Conservation (phyloP, 2,113 vertebrate species). For the Equus przewalskii region DNA sequence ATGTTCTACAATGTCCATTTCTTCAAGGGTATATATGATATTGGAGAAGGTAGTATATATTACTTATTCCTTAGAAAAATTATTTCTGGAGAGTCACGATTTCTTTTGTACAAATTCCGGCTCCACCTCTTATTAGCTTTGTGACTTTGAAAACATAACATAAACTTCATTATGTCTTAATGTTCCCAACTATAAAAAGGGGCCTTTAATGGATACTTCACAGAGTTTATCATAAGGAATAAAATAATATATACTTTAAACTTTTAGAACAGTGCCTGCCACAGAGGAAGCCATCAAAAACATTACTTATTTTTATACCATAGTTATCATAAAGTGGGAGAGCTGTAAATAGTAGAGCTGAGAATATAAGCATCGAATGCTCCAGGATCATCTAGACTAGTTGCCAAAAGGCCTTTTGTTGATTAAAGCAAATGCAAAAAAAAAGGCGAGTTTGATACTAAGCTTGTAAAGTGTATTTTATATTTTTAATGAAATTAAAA, state of each 20-base stretch:
- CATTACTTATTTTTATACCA: background rate
- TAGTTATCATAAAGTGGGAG: background rate
- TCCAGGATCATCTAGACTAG: background rate
- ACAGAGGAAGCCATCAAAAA: background rate
- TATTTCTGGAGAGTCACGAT: background rate
- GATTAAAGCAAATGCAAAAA: background rate
- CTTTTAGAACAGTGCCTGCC: background rate
- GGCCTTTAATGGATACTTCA: background rate
- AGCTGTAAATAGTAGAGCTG: background rate
- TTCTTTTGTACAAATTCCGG: background rate
- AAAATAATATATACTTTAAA: background rate
- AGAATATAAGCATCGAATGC: background rate
- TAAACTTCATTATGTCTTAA: background rate
- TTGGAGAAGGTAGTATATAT: background rate
- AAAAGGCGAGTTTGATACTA: background rate
- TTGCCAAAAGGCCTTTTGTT: background rate
- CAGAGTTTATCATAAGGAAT: no score
- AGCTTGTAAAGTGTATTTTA: background rate
- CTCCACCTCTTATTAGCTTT: background rate
- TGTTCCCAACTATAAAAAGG: background rate
- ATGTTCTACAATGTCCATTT: background rate
- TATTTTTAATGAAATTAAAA: conserved; percentile 1
- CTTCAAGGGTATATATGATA: background rate
- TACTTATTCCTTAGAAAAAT: background rate
- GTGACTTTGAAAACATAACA: background rate